Evolutionary conservation across 2,888 invertebrate species (phyloP).

Genomic region (Syrphus vitripennis): DNA sequence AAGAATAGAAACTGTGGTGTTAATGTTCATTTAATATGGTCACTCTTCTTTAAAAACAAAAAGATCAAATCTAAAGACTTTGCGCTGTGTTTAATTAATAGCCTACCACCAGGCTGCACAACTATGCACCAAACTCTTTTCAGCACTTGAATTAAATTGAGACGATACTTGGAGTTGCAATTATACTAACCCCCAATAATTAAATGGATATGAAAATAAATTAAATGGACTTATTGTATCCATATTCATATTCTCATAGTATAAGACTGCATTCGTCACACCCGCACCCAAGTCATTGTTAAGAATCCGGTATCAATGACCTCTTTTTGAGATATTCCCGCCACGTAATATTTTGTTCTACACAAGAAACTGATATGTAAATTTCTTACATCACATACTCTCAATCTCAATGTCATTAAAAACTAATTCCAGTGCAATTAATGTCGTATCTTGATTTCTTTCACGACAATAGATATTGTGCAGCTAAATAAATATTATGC

Average conservation of each 20-base stretch:
- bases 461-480: not conserved
- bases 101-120: not conserved
- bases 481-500: constrained; percentile 13
- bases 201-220: not conserved
- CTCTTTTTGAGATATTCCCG: constrained; percentile 37
- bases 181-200: not conserved
- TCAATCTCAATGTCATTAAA: constrained; percentile 40
- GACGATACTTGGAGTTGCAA: not conserved
- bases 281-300: constrained; percentile 11
- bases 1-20: too few species aligned
- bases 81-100: not conserved
- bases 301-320: constrained; percentile 50
- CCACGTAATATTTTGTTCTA: not conserved
- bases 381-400: constrained; percentile 4
- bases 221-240: too few species aligned
- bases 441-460: constrained; percentile 11
- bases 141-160: not conserved
- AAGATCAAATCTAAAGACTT: not conserved
- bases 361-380: constrained; percentile 10
- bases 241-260: not conserved
- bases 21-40: not conserved
- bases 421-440: constrained; percentile 41
- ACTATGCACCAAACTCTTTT: not conserved
- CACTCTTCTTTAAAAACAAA: not conserved
- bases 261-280: not conserved